A percentile compares a stretch with the other conserved stretches of the same genome.
Evolutionary conservation across 92 coral and sea anemone species (phyloP).

Genomic region (Porites evermanni): DNA sequence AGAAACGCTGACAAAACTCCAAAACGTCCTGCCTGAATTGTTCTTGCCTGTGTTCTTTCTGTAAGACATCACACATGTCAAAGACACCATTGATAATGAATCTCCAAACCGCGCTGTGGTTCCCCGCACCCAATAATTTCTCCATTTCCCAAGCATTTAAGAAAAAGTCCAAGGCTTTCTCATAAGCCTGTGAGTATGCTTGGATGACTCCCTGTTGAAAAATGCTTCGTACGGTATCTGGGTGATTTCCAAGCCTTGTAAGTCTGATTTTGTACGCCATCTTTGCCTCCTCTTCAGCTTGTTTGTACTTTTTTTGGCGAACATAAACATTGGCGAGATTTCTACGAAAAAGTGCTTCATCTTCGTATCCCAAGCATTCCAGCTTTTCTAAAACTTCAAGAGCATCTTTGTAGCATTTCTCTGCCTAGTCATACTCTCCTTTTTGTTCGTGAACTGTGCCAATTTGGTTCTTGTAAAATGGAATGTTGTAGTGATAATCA

Average conservation of each 20-base stretch:
- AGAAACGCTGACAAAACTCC: constrained; percentile 5
- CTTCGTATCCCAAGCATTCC: constrained; percentile 52
- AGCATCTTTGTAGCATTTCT: constrained; percentile 45
- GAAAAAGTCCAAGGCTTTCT: constrained; percentile 49
- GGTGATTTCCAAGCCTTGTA: constrained; percentile 52
- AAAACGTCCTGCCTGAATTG: background rate
- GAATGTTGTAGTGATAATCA: constrained; percentile 67
- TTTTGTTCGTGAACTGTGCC: constrained; percentile 58
- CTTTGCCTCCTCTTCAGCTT: constrained; percentile 59
- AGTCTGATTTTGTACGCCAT: constrained; percentile 58
- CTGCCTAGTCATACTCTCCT: constrained; percentile 54
- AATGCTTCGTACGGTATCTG: constrained; percentile 68
- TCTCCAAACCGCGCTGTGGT: constrained; percentile 66
- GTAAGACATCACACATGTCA: constrained; percentile 15
- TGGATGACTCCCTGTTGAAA: constrained; percentile 66
- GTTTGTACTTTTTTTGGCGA: constrained; percentile 49
- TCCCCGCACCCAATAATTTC: constrained; percentile 45
- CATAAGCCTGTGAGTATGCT: constrained; percentile 33
- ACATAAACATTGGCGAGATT: constrained; percentile 72
- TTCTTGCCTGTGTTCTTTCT: background rate
- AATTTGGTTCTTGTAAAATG: constrained; percentile 64
- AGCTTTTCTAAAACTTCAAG: constrained; percentile 55
- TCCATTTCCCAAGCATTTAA: constrained; percentile 72
- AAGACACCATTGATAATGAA: constrained; percentile 41
- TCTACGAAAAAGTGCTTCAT: constrained; percentile 61